phyloP scores from a whole-genome alignment of 2,113 vertebrate species.

The Lycaon pictus region DNA sequence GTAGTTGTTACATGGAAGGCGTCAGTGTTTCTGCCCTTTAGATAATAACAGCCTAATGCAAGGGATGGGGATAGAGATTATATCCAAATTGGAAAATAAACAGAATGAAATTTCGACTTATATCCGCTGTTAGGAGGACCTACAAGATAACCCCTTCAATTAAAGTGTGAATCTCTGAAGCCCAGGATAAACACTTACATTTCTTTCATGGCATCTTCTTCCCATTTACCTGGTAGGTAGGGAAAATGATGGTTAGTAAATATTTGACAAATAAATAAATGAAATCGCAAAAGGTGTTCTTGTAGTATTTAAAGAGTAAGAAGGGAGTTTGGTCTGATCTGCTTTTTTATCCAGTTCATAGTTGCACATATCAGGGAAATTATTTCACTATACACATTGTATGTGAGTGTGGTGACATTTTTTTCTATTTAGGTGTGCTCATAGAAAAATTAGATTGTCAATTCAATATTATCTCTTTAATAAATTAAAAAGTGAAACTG shows the following conservation, averaged over 20 bases:
- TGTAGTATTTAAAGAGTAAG: neutral
- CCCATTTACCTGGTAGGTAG: neutral
- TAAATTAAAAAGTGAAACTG: slow-evolving; percentile 54
- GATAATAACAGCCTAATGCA: neutral
- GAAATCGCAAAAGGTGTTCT: neutral
- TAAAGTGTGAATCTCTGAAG: neutral
- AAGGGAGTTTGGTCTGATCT: neutral
- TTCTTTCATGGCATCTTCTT: slow-evolving; percentile 41
- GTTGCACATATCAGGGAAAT: neutral
- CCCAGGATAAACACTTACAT: neutral
- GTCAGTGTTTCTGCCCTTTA: slow-evolving; percentile 34
- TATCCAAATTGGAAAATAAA: slow-evolving; percentile 45
- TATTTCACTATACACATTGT: neutral
- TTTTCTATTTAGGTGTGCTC: slow-evolving; percentile 44
- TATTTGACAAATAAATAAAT: slow-evolving; percentile 33
- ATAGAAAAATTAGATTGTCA: slow-evolving; percentile 30
- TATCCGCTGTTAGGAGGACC: neutral
- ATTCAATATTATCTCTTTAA: slow-evolving; percentile 54
- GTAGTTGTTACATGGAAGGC: neutral
- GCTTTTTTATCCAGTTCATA: neutral
- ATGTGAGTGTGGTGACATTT: neutral
- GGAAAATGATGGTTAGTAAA: neutral
- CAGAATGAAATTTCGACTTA: neutral
- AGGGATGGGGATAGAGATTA: neutral
- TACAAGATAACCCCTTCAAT: neutral